Evolutionary conservation across 2,888 invertebrate genomes (phyloP).

Genomic region (Timema cristinae): DNA sequence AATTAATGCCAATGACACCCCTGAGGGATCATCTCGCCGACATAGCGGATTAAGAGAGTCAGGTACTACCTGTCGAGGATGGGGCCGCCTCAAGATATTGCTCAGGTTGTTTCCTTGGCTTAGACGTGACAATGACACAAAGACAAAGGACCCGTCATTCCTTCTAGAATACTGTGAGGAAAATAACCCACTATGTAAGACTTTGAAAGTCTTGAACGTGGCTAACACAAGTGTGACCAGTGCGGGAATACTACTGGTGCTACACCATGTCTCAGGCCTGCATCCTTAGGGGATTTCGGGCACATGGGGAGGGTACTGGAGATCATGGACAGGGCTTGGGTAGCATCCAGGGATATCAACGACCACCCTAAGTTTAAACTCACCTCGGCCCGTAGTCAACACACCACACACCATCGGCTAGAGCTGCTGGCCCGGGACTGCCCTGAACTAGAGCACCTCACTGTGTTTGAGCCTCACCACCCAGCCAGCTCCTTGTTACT

Average conservation of each 20-base stretch:
- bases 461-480: slow-evolving; percentile 45
- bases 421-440: slow-evolving; percentile 44
- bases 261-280: slow-evolving; percentile 42
- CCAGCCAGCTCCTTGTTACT: slow-evolving; percentile 42
- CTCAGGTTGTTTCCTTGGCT: slow-evolving; percentile 28
- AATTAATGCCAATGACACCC: slow-evolving; percentile 31
- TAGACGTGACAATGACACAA: slow-evolving; percentile 35
- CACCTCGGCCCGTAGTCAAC: slow-evolving; percentile 34
- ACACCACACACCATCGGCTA: slow-evolving; percentile 42
- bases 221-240: slow-evolving; percentile 45
- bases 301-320: slow-evolving; percentile 46
- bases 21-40: neutral
- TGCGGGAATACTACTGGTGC: slow-evolving; percentile 43
- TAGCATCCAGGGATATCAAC: slow-evolving; percentile 37
- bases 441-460: slow-evolving; percentile 42
- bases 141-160: slow-evolving; percentile 33
- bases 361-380: slow-evolving; percentile 38
- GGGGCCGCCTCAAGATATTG: slow-evolving; percentile 29
- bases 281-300: slow-evolving; percentile 46
- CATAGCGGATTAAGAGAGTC: neutral
- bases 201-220: slow-evolving; percentile 43
- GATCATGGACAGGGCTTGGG: slow-evolving; percentile 39
- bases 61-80: slow-evolving; percentile 21
- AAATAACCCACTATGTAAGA: slow-evolving; percentile 43
- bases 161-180: slow-evolving; percentile 44